Conservation (phyloP, 2,113 vertebrate species). For the Motacilla tschutschensis region DNA sequence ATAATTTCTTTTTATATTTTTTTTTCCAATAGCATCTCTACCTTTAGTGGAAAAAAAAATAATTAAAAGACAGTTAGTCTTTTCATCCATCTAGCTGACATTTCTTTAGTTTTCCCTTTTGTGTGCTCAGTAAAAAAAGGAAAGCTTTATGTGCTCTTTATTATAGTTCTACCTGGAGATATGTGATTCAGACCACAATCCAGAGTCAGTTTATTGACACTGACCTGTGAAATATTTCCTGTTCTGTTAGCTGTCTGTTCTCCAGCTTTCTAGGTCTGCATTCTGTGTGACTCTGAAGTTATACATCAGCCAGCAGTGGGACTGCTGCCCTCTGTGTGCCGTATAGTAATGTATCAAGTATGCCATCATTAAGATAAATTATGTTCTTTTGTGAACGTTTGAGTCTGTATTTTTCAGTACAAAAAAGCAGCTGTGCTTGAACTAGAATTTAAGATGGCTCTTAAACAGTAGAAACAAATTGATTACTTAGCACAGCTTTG, state of each 20-base stretch:
- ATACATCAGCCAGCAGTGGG: constrained; percentile 21
- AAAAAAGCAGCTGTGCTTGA: constrained; percentile 17
- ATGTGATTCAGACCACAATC: background rate
- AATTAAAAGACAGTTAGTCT: constrained; percentile 37
- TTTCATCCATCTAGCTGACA: background rate
- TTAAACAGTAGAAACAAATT: constrained; percentile 16
- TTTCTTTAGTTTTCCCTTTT: constrained; percentile 27
- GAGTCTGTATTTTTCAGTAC: constrained; percentile 18
- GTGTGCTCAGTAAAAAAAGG: background rate
- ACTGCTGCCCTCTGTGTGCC: background rate
- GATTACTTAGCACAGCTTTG: constrained; percentile 25
- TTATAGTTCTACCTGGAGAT: background rate
- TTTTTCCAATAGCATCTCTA: background rate
- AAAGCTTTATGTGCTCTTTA: constrained; percentile 21
- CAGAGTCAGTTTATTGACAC: constrained; percentile 24
- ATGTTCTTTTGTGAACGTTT: constrained; percentile 25
- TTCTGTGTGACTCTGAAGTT: constrained; percentile 49
- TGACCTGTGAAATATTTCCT: constrained; percentile 12
- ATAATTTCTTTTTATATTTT: background rate
- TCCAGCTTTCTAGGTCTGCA: constrained; percentile 13
- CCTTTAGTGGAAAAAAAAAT: background rate
- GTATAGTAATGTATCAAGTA: constrained; percentile 39
- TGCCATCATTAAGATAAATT: constrained; percentile 56
- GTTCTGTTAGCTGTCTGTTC: constrained; percentile 42
- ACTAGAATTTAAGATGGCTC: constrained; percentile 17